Evolutionary conservation across 1,140 invertebrate species (phyloP), one percentile per base, ranked within the genome.

Genomic region (Camponotus floridanus): DNA sequence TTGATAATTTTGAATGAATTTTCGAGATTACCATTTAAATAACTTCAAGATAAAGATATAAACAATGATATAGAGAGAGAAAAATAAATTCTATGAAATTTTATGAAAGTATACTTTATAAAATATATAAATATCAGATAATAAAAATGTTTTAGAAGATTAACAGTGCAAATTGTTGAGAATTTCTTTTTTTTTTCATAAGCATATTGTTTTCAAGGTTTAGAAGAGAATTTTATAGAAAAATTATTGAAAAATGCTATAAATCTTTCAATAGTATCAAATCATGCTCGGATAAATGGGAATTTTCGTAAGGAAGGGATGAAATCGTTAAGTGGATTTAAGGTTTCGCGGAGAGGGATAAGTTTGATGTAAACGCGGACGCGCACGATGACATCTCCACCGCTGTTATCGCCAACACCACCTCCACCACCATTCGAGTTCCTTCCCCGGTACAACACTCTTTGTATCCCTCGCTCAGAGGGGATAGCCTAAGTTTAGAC

Each of bases 401-500:
- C 15, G 15, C 11, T 39, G 9, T 78, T 33, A 8, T 62, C 9
- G 13, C 26, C 11, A 21, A 18, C 39, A 31, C 15, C 13, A 31
- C 15, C 57, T 62, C 15, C 15, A 55, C 21, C 36, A 33, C 1
- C 73, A 79, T 61, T n/a, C 61, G 85, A 78, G 36, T 61, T 85
- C 55, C 68, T 62, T 85, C 78, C 57, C 31, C 51, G 13, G 45
- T 55, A 45, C 39, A 48, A 36, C 70, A 71, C 11, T 15, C 62
- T 85, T 79, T 11, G 64, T 87, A 76, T 85, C 76, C 83, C 86
- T 88, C 81, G 61, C 31, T 76, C 45, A 70, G 79, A 71, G 61
- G 88, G 80, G 80, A 64, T 86, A 79, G 51, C 85, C 88, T 90
- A 90, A 90, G 87, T 85, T 79, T 90, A 90, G 89, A 78, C 18